These are phyloP conservation scores for Oithona nana DNA, from an alignment of 2,888 invertebrate species.

Conservation along the genomic window DNA sequence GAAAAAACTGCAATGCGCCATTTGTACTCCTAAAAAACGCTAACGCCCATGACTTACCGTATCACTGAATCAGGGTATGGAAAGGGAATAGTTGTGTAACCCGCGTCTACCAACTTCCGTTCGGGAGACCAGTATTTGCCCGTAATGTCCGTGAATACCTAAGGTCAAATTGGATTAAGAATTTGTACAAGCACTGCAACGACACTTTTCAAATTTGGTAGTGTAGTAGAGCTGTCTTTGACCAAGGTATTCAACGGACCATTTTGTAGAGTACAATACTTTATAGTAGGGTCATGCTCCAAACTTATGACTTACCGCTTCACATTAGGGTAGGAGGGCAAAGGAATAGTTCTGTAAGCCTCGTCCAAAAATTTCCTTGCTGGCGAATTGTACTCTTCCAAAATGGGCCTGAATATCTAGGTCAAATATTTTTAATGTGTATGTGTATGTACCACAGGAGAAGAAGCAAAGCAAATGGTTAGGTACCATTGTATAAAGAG, in stretches of 20 bases:
- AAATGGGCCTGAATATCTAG: constrained; percentile 7
- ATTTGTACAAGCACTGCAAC: not conserved
- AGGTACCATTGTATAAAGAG: too few relatives aligned
- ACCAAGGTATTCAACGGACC: too few relatives aligned
- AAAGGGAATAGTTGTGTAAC: constrained; percentile 22
- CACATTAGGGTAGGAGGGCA: constrained; percentile 23
- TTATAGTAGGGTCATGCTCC: too few relatives aligned
- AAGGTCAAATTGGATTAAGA: not conserved
- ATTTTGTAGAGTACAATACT: too few relatives aligned
- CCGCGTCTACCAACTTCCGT: constrained; percentile 20
- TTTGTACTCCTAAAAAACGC: not conserved
- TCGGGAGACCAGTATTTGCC: constrained; percentile 20
- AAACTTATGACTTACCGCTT: constrained; percentile 20
- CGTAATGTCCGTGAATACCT: constrained; percentile 13
- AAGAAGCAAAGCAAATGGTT: not conserved
- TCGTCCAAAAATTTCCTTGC: constrained; percentile 20
- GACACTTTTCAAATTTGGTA: too few relatives aligned
- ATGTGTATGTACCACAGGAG: not conserved
- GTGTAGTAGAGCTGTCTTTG: too few relatives aligned
- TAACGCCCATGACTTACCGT: constrained; percentile 19
- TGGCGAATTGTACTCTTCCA: constrained; percentile 20
- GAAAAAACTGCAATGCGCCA: not conserved
- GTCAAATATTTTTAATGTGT: too few relatives aligned
- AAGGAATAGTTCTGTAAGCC: constrained; percentile 21
- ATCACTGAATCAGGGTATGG: constrained; percentile 23